Conservation (phyloP, 1,140 invertebrate genomes). For the Drosophila suzukii region DNA sequence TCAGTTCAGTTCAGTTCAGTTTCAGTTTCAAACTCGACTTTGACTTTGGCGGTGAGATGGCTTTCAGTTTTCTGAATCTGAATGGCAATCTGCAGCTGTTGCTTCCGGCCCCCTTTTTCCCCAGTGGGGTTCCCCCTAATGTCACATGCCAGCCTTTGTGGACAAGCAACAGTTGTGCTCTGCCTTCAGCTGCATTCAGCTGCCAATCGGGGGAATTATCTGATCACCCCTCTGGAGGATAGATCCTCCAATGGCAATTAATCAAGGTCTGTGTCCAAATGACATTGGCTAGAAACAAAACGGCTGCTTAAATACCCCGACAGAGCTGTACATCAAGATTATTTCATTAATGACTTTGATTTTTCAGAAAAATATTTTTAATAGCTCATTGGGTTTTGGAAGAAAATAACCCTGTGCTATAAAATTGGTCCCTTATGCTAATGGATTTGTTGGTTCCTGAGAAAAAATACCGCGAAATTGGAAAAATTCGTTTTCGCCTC, state of each 20-base stretch:
- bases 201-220: conserved; percentile 7
- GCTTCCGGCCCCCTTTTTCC: conserved; percentile 2
- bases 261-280: conserved; percentile 1
- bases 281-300: neutral
- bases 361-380: no score
- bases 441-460: no score
- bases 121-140: neutral
- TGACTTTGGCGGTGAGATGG: conserved; percentile 15
- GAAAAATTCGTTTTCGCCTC: no score
- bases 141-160: conserved; percentile 15
- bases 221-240: neutral
- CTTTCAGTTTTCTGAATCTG: conserved; percentile 14
- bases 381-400: no score
- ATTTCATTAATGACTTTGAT: no score
- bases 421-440: no score
- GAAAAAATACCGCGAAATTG: no score
- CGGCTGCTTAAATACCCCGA: no score
- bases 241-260: conserved; percentile 14
- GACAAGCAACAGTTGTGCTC: conserved; percentile 25
- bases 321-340: no score
- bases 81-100: conserved; percentile 4
- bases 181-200: conserved; percentile 10
- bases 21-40: neutral
- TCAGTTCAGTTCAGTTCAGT: neutral
- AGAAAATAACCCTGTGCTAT: no score